These are phyloP conservation scores for Drosophila mayri DNA, from an alignment of 1,140 invertebrate species.

Conservation along the genomic window DNA sequence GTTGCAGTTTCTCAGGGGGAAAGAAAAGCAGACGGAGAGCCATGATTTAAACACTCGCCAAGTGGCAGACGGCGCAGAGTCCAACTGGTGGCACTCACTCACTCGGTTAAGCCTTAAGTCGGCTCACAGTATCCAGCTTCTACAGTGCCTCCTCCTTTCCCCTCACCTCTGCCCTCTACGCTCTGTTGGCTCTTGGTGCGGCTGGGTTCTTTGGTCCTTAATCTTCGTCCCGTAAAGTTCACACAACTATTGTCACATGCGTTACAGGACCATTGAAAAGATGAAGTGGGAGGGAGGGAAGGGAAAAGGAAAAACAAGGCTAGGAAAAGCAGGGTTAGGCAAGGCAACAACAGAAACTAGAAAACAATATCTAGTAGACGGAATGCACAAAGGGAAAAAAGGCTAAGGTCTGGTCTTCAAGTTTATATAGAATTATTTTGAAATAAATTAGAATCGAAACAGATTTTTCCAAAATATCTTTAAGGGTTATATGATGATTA, in stretches of 20 bases:
- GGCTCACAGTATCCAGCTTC: conserved; percentile 15
- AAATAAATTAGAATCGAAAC: too few species aligned
- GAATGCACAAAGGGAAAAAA: conserved; percentile 7
- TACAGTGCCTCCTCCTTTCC: background rate
- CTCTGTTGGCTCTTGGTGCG: conserved; percentile 2
- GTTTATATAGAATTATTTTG: background rate
- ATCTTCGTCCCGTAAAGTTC: conserved; percentile 54
- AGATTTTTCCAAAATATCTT: background rate
- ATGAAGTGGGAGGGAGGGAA: conserved; percentile 6
- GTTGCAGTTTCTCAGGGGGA: conserved; percentile 20
- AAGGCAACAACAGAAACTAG: conserved; percentile 9
- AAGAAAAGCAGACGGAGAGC: conserved; percentile 29
- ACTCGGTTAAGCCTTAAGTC: conserved; percentile 52
- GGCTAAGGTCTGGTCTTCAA: background rate
- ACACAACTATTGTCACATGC: conserved; percentile 73
- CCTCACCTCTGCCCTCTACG: background rate
- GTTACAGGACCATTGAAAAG: conserved; percentile 43
- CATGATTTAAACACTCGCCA: conserved; percentile 56
- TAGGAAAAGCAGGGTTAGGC: background rate
- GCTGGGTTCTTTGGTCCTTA: conserved; percentile 31
- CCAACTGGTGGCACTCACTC: conserved; percentile 63
- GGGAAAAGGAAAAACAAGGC: background rate
- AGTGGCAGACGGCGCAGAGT: conserved; percentile 46
- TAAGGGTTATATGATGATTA: background rate
- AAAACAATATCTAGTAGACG: conserved; percentile 12